Evolutionary conservation across 2,113 vertebrate genomes (phyloP), one percentile per base, ranked within the genome.

Genomic region (Austrofundulus limnaeus): DNA sequence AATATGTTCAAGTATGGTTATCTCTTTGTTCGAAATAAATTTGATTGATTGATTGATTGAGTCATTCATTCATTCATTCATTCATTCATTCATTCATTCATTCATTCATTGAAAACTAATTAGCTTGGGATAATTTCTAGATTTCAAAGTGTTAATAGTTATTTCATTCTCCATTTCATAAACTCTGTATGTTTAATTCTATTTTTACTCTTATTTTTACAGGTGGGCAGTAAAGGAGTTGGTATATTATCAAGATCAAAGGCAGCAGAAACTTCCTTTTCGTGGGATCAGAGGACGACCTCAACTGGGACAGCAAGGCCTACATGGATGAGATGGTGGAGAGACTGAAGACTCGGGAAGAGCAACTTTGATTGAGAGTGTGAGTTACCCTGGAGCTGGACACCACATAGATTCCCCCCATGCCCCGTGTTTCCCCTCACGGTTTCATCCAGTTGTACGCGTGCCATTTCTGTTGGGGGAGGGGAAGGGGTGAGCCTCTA

Each of bases 221-320:
- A n/a, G n/a, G n/a, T n/a, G n/a, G n/a, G n/a, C n/a, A n/a, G 67
- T 53, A 53, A 52, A 54, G 68, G 65, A 55, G 58, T 81, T 25
- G 82, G 78, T 6, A 6, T 84, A 1, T 13, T 81, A n/a, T 70
- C 65, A 1, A 41, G 50, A 2, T 84, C 82, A 31, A 81, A 84
- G 47, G 59, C 46, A 14, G 71, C 16, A 12, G 78, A 78, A 39
- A 28, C 11, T 90, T 94, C 74, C 92, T 94, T 1, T 88, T 94
- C 17, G 50, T 89, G 13, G 86, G 48, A 0, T 83, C 91, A 0
- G 82, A 85, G 63, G 91, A 93, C 41, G 94, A 94, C 80, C 83
- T 6, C 13, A 92, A 89, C 84, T 93, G 87, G 91, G 87, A 91
- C 71, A 93, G 90, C 67, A 78, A 79, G 9, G 20, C 67, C 0